These are phyloP conservation scores for Triplophysa siluroides DNA, from an alignment of 2,113 vertebrate species.

Conservation along the genomic window DNA sequence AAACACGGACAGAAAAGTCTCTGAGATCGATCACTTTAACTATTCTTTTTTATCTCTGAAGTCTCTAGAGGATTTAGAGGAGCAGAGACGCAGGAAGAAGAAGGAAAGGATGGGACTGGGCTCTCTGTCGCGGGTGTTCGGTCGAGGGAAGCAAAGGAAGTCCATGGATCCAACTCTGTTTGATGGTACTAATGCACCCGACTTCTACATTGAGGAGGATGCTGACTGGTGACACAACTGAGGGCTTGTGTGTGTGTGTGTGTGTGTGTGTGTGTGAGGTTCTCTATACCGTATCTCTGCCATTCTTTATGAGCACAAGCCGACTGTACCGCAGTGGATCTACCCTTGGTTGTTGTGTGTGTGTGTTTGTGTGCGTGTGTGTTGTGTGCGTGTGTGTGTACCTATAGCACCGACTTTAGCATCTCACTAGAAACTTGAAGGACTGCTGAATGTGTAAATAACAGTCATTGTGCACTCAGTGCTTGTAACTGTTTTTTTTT, in stretches of 20 bases:
- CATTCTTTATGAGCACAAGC: conserved; percentile 49
- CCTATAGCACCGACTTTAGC: conserved; percentile 9
- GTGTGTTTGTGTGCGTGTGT: neutral
- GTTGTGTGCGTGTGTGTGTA: neutral
- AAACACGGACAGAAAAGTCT: neutral
- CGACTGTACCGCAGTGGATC: conserved; percentile 13
- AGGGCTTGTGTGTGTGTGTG: conserved; percentile 42
- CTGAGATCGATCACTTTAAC: neutral
- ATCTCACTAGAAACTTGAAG: conserved; percentile 96
- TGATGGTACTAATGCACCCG: conserved; percentile 92
- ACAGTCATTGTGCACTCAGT: conserved; percentile 86
- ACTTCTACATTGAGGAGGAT: conserved; percentile 99
- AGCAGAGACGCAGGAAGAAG: conserved; percentile 90
- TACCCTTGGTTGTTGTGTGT: too few species aligned
- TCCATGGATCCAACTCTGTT: conserved; percentile 96
- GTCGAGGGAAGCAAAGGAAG: conserved; percentile 96
- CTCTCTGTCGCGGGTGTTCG: conserved; percentile 95
- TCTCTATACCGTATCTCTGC: conserved; percentile 43
- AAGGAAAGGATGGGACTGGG: conserved; percentile 94
- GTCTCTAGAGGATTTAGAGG: conserved; percentile 98
- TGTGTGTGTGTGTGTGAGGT: conserved; percentile 36
- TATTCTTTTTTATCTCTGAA: conserved; percentile 56
- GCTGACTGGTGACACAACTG: conserved; percentile 91
- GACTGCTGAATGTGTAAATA: conserved; percentile 99
- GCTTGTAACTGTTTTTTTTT: conserved; percentile 86